Percentiles rank a stretch among this genome's conserved stretches.
Evolutionary conservation across 2,888 invertebrate genomes (phyloP).

Genomic region (Heliconius ethilla): DNA sequence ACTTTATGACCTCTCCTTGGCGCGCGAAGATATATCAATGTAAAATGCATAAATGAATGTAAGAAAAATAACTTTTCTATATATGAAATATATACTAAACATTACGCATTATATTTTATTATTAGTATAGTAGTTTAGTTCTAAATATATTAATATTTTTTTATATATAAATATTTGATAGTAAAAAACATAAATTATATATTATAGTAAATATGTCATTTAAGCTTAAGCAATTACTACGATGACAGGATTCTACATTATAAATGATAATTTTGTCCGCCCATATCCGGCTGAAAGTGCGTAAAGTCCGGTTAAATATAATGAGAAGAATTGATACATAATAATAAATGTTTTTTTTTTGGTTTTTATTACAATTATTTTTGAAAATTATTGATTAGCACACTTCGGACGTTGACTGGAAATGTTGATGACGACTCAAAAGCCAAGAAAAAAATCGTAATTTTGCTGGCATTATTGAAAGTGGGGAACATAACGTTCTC

Average conservation of each 20-base stretch:
- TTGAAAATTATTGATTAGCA: background rate
- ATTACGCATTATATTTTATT: background rate
- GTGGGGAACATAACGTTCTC: background rate
- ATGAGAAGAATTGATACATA: background rate
- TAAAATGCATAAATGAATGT: background rate
- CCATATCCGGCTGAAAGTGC: constrained; percentile 12
- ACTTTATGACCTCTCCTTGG: background rate
- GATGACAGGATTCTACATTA: constrained; percentile 6
- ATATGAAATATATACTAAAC: background rate
- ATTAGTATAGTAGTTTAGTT: background rate
- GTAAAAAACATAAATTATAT: background rate
- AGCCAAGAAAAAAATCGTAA: too few species aligned
- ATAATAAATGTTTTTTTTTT: background rate
- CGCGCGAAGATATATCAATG: background rate
- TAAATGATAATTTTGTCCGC: constrained; percentile 17
- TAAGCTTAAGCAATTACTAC: background rate
- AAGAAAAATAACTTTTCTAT: background rate
- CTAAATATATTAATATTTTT: background rate
- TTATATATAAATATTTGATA: background rate
- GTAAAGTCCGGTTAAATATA: constrained; percentile 15
- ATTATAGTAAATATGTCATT: background rate
- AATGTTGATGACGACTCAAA: background rate
- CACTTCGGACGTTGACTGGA: background rate
- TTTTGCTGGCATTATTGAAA: too few species aligned
- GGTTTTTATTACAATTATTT: background rate